Base-by-base conservation (phyloP, 30 jellyfish, hydroid and myxozoan genomes). In the Pelagia noctiluca region DNA sequence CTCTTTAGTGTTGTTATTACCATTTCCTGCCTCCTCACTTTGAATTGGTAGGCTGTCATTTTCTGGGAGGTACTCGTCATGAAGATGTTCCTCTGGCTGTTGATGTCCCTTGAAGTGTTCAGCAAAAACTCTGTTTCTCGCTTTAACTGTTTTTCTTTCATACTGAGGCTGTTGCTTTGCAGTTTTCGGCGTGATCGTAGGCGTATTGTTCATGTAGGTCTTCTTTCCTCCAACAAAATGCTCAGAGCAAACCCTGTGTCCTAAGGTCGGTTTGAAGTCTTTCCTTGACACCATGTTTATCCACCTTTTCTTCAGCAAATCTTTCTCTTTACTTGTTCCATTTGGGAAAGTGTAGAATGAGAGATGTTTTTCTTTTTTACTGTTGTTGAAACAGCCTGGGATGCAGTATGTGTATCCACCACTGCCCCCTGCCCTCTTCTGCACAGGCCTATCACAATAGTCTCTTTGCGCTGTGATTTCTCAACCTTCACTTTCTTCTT, bases 321-420 rank as follows among this genome's bases (percentile, higher is more conserved):
- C 73, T 50, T 80, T 49, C 68, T 63, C 90, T 4, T 65, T 34
- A 31, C 90, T 68, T 66, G 29, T 66, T 26, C 90, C 90, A 49
- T 80, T 67, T 2, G 90, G 90, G 25, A 80, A 37, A 26, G 25
- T 35, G 81, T 79, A 79, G 46, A 79, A 63, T 28, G 74, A 34
- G 31, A 79, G 66, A 49, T 62, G 74, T 28, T 31, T 60, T 23
- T 79, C 60, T 36, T 35, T 30, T 66, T 66, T 80, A 30, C 64
- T 18, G 63, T 80, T 65, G 16, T 66, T 66, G 62, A 13, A 29
- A 23, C 79, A 66, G 68, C 16, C 66, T 26, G 79, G 84, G 23
- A 46, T 76, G 26, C 84, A 71, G 18, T 31, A 35, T 23, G 74
- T 61, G 24, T 12, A 24, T 24, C 74, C 74, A 48, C n/a, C 62